Percentiles rank a stretch among this genome's conserved stretches.
Conservation (phyloP, 2,113 vertebrate species). For the Chrysochloris asiatica region DNA sequence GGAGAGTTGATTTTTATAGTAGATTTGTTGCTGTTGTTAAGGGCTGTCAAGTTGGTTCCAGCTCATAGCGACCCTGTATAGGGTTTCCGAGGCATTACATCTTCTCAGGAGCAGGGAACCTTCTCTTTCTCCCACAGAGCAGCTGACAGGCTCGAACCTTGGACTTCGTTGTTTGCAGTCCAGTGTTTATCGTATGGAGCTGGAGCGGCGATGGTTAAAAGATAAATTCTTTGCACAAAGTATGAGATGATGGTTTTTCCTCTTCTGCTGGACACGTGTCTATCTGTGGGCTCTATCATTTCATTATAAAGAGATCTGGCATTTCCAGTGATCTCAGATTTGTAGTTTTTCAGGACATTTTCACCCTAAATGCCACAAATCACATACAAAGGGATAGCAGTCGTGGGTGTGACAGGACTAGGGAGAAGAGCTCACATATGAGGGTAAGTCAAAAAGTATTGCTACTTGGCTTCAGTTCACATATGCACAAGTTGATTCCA, state of each 20-base stretch:
- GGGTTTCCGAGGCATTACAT: too few relatives aligned
- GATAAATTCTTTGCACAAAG: neutral
- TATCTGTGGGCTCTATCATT: neutral
- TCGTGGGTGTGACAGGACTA: fast-evolving
- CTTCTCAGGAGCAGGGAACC: too few relatives aligned
- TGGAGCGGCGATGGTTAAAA: neutral
- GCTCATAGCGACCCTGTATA: too few relatives aligned
- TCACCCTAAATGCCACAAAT: neutral
- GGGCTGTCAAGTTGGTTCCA: too few relatives aligned
- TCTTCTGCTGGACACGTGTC: neutral
- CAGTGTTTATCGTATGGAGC: too few relatives aligned
- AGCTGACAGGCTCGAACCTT: too few relatives aligned
- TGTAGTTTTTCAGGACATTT: neutral
- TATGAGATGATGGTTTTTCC: neutral
- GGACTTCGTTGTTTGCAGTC: too few relatives aligned
- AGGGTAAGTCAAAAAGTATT: too few relatives aligned
- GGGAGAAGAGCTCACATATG: neutral
- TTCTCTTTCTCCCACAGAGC: too few relatives aligned
- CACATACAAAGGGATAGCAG: fast-evolving
- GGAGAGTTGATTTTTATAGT: neutral
- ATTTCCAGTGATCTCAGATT: neutral
- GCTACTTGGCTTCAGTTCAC: too few relatives aligned
- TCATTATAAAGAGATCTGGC: neutral
- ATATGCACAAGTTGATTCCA: too few relatives aligned
- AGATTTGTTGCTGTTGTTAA: too few relatives aligned